Base-by-base conservation (phyloP, 1,140 invertebrate genomes). In the Berghia stephanieae region DNA sequence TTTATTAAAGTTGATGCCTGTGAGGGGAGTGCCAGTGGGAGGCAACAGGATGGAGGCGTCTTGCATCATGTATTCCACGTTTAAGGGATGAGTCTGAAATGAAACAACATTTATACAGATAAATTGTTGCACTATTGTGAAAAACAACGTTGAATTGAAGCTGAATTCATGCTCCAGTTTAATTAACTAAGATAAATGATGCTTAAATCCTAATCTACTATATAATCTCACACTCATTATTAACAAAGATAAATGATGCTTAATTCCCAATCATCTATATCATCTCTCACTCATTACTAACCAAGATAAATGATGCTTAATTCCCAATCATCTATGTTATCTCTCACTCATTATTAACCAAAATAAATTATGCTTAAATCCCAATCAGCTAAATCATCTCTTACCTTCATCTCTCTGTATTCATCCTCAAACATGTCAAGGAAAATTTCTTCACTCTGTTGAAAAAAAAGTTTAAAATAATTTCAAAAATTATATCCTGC, bases 361-460 rank as follows among this genome's bases (percentile, higher is more conserved):
- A n/a, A n/a, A n/a, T n/a, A n/a, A n/a, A 43, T 21, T 18, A 55
- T 0, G 42, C 27, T 27, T 49, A 34, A 52, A 55, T 57, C 24
- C 44, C 8, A 38, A 34, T 49, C 27, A 46, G 31, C 6, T 49
- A 60, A n/a, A 63, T 66, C 2, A 52, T 73, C 38, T 21, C 79
- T 83, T 80, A 88, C 91, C 82, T 86, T 90, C 92, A 98, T 95
- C 89, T 98, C 96, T 86, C 94, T 95, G 89, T 92, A 95, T 92
- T 99, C 98, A 89, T 99, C 96, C 90, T 99, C 98, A 90, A 99
- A 99, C 93, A 99, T 96, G 87, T 99, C 98, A 42, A 99, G 90
- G 91, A 99, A 99, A 81, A 99, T 97, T 86, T 99, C 97, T 91
- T 99, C 97, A 85, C 95, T 96, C 93, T 94, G 85, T 70, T 89